Percentiles rank a stretch among this genome's conserved stretches.
Conservation (phyloP, 2,888 invertebrate species). For the Lepidochrysops patricia region DNA sequence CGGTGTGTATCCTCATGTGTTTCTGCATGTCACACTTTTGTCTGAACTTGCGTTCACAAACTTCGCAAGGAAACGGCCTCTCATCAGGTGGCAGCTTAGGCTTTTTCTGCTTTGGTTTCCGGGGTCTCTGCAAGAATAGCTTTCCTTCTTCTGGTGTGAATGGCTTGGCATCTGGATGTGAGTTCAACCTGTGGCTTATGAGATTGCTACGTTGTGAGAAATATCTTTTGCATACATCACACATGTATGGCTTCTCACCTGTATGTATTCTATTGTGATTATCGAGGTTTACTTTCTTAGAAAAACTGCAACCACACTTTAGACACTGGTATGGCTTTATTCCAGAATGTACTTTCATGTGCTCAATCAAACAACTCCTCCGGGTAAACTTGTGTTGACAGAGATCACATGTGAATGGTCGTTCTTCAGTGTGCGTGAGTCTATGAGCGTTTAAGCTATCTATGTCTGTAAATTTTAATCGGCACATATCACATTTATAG, state of each 20-base stretch:
- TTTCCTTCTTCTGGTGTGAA: conserved; percentile 1
- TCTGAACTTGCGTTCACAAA: neutral
- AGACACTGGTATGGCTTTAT: neutral
- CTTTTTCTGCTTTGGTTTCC: neutral
- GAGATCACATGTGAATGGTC: neutral
- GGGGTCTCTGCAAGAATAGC: neutral
- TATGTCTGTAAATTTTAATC: conserved; percentile 6
- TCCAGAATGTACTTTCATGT: conserved; percentile 3
- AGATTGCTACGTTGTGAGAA: conserved; percentile 2
- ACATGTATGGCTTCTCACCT: neutral
- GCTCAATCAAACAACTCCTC: conserved; percentile 5
- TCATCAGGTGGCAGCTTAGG: neutral
- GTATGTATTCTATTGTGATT: conserved; percentile 1
- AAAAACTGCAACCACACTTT: conserved; percentile 3
- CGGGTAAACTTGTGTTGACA: conserved; percentile 5
- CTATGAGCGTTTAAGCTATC: neutral
- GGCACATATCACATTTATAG: conserved; percentile 9
- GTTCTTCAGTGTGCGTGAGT: neutral
- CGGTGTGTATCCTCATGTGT: conserved; percentile 8
- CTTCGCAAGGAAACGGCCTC: neutral
- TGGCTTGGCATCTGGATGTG: conserved; percentile 4
- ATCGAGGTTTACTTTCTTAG: conserved; percentile 1
- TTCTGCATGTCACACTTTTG: conserved; percentile 6
- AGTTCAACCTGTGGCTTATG: neutral
- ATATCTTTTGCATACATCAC: neutral